Evolutionary conservation across 2,888 invertebrate genomes (phyloP).

Genomic region (Leucophenga maculata): DNA sequence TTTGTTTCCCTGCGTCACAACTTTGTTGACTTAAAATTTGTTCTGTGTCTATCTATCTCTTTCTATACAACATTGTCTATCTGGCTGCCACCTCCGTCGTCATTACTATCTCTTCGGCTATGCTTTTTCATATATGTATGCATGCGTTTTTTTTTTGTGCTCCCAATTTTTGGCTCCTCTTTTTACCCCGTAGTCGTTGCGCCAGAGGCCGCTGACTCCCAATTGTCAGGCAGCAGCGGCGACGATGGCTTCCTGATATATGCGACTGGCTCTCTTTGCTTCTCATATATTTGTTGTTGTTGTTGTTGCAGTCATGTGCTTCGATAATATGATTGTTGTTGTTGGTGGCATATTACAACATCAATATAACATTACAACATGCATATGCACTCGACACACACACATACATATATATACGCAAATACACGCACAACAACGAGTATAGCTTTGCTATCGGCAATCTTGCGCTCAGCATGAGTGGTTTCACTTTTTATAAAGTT

Average conservation of each 20-base stretch:
- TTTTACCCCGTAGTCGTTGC: slow-evolving; percentile 34
- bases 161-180: slow-evolving; percentile 43
- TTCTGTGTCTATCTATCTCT: not conserved
- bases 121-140: slow-evolving; percentile 29
- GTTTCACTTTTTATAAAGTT: slow-evolving; percentile 16
- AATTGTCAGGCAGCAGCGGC: slow-evolving; percentile 2
- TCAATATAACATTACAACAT: slow-evolving; percentile 61
- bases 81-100: no score
- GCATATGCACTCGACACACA: slow-evolving; percentile 1
- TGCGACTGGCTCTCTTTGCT: slow-evolving; percentile 17
- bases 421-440: not conserved
- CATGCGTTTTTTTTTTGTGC: slow-evolving; percentile 32
- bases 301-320: slow-evolving; percentile 32
- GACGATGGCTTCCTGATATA: slow-evolving; percentile 52
- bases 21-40: slow-evolving; percentile 11
- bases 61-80: not conserved
- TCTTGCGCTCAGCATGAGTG: not conserved
- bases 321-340: slow-evolving; percentile 27
- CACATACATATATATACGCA: not conserved
- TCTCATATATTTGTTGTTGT: slow-evolving; percentile 32
- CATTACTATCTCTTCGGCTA: no score
- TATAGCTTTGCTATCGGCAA: not conserved
- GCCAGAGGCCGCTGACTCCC: slow-evolving; percentile 21
- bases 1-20: slow-evolving; percentile 11
- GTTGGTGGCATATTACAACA: slow-evolving; percentile 57